Base-by-base conservation (phyloP, 2,113 vertebrate species). In the Orycteropus afer region DNA sequence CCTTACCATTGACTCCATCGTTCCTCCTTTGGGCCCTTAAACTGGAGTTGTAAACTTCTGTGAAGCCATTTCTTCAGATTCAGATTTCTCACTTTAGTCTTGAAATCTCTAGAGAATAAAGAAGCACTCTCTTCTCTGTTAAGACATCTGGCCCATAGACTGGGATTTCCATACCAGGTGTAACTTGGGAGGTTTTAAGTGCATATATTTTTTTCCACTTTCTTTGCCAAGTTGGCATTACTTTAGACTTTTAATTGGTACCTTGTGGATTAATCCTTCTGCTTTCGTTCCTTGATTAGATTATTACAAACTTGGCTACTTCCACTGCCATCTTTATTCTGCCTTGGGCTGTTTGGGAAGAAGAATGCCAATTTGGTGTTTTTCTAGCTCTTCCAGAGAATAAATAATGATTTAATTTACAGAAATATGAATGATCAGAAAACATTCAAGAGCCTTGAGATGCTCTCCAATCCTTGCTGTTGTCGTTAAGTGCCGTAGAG, bases 221-320 rank as follows among this genome's bases (percentile, higher is more conserved):
- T 77, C 80, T 92, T 80, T 93, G 94, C 63, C 93, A 97, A 92
- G 14, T 20, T 92, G 85, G 47, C 45, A 10, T 94, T 53, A 42
- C 69, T 90, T 94, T 93, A 76, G 2, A 80, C 63, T 65, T 89
- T 67, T 89, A 89, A 94, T 93, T 86, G 78, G 89, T 67, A 57
- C 78, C n/a, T 93, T 89, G 53, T 53, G 53, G 76, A 92, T 93
- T 84, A 92, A 94, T 53, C 63, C 40, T 81, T 93, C 87, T 91
- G 71, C 86, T 94, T 85, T 83, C n/a, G 94, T 90, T 88, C 94
- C 80, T 93, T 92, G 91, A 97, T 86, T 90, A 97, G 89, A 93
- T 92, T 91, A 97, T 97, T 97, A 96, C 86, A 94, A 94, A 93
- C 86, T 90, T 96, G 96, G 93, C 93, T 91, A 8, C 77, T 61